Conservation (phyloP, 1,140 invertebrate genomes). For the Zophobas morio region DNA sequence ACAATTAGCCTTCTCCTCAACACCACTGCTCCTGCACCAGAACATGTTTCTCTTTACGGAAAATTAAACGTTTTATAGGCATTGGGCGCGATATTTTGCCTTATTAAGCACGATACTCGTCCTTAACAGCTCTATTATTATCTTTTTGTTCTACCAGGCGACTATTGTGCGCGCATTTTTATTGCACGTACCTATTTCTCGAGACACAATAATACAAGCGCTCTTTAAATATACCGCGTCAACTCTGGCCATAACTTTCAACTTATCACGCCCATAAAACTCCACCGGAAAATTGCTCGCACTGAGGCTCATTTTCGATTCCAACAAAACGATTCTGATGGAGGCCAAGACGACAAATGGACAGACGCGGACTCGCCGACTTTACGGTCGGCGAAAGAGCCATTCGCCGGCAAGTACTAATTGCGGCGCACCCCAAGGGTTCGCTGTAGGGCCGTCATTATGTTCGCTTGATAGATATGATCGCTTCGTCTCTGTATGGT, state of each 20-base stretch:
- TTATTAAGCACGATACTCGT: conserved; percentile 45
- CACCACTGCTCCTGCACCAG: conserved; percentile 19
- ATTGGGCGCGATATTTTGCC: conserved; percentile 40
- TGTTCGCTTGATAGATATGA: conserved; percentile 7
- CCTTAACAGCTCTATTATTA: conserved; percentile 45
- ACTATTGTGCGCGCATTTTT: conserved; percentile 35
- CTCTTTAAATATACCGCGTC: conserved; percentile 20
- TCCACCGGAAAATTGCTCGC: conserved; percentile 29
- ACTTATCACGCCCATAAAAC: conserved; percentile 35
- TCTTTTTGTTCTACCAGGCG: conserved; percentile 35
- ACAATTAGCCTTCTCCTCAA: conserved; percentile 22
- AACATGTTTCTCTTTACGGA: conserved; percentile 43
- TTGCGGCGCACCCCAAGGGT: conserved; percentile 29
- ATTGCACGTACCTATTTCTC: conserved; percentile 31
- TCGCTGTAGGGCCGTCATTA: conserved; percentile 17
- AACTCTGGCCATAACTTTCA: conserved; percentile 29
- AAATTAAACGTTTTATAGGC: conserved; percentile 45
- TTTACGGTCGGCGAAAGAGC: conserved; percentile 1
- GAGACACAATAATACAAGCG: conserved; percentile 29
- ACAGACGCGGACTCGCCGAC: background rate
- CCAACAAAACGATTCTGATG: conserved; percentile 11
- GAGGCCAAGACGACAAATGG: conserved; percentile 9
- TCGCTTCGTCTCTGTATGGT: conserved; percentile 8
- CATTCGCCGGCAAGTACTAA: background rate
- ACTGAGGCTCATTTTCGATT: conserved; percentile 15